Evolutionary conservation across 2,888 invertebrate genomes (phyloP).

Genomic region (Iselma pallidipennis): DNA sequence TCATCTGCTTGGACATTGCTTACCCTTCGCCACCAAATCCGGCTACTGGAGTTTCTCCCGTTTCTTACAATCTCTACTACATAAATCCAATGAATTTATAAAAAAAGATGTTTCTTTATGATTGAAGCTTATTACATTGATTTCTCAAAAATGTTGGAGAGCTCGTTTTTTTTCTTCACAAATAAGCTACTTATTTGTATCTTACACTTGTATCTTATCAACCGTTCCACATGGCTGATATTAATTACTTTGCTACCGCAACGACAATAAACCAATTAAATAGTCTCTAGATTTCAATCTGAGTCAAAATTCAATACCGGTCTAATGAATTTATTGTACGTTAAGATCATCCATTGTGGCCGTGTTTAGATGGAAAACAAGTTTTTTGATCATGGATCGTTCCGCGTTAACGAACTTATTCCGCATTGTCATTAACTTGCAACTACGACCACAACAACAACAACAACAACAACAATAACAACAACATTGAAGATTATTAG

Average conservation of each 20-base stretch:
- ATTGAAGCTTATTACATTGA: too few species aligned
- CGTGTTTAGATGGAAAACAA: conserved; percentile 8
- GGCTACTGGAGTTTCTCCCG: too few species aligned
- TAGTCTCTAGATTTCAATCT: conserved; percentile 27
- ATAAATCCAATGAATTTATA: too few species aligned
- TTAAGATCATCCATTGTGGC: conserved; percentile 18
- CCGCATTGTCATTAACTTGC: conserved; percentile 7
- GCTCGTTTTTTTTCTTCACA: too few species aligned
- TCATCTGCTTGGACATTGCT: neutral
- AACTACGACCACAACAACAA: neutral
- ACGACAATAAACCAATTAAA: conserved; percentile 35
- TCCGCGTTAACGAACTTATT: conserved; percentile 18
- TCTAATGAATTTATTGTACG: conserved; percentile 31
- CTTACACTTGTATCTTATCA: neutral
- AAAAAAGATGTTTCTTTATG: too few species aligned
- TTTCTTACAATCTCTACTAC: too few species aligned
- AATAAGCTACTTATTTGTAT: too few species aligned
- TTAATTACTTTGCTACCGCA: conserved; percentile 32
- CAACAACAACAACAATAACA: too few species aligned
- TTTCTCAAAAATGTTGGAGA: too few species aligned
- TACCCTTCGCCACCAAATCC: neutral
- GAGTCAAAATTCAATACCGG: conserved; percentile 21
- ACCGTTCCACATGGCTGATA: neutral
- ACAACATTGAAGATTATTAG: neutral
- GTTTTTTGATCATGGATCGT: conserved; percentile 8